Base-by-base conservation (phyloP, 2,888 invertebrate species). In the Tanypteryx hageni region DNA sequence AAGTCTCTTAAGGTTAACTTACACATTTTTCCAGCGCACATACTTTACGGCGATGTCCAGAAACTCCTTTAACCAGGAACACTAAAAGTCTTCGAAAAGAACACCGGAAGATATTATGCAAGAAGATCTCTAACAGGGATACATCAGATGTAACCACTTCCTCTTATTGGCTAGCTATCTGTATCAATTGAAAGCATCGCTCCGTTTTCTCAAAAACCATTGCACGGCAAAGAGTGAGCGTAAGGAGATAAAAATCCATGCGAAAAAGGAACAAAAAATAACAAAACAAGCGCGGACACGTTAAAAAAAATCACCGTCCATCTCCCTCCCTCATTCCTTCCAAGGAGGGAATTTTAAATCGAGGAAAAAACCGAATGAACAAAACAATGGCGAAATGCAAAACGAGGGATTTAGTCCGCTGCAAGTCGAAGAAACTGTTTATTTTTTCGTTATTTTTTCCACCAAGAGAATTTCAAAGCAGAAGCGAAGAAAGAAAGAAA, bases 301-400 rank as follows among this genome's bases (percentile, higher is more conserved):
- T 18, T 76, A 27, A 11, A 68, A 68, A 68, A 5, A 76, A 27
- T 27, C n/a, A 68, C 9, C 7, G 22, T n/a, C n/a, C n/a, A n/a
- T n/a, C n/a, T n/a, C n/a, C n/a, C n/a, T n/a, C 8, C 18, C 68
- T 9, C 76, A 13, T 5, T 22, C 11, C 76, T 22, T 22, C 27
- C 76, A 13, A 22, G 76, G 22, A 76, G 27, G 22, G 27, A 27
- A 22, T 76, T 76, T 11, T 27, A 76, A 76, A 22, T 76, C 76
- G 11, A 14, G 5, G 11, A 76, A 76, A 76, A 27, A 27, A 44
- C 3, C 76, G 76, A 76, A 44, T 5, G 44, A 76, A 76, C 76
- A 76, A 76, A 22, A 76, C 76, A 76, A 76, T 76, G 76, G 76
- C 76, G 76, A 27, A 27, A 76, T 76, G 76, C 76, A 76, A 76